Base-by-base conservation (phyloP, 1,140 invertebrate genomes). In the Drosophila willistoni region DNA sequence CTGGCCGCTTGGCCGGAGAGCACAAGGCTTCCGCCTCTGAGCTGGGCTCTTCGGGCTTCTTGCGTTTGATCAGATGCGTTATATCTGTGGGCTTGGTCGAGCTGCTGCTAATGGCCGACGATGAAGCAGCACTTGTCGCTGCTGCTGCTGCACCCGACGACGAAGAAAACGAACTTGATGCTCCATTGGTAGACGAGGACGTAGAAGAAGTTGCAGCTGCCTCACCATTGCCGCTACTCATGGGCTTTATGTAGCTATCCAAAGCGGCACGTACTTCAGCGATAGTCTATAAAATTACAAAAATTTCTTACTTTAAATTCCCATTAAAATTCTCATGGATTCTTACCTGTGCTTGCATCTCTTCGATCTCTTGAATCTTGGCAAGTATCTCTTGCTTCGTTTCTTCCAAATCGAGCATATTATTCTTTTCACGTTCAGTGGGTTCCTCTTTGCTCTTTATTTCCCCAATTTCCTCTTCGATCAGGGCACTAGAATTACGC, bases 311-410 rank as follows among this genome's bases (percentile, higher is more conserved):
- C 22, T 2, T 25, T 25, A 14, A 14, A 13, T 34, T 6, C 9
- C 1, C 22, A 9, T 12, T 14, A 13, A 64, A 14, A 19, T 6
- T 12, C 6, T 9, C 0, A 17, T 17, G 1, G 1, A 33, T 7
- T 2, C 54, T 51, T 17, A 87, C 83, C 84, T 92, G 90, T 19
- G 89, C 87, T 65, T 91, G 90, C 44, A 83, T 91, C 54, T 92
- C 91, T 68, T 91, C 91, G 47, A 92, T 91, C 79, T 92, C 91
- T 44, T 81, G 78, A n/a, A 92, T 92, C 70, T 92, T 92, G 14
- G 82, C 90, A 66, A 82, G 34, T 56, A 92, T 92, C 62, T 92
- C 91, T 51, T 92, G 87, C 33, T 80, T 83, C 14, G 91, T 92
- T 62, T 92, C 91, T 63, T 92, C 91, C 76, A 92, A 64, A 19